Percentiles rank a stretch among this genome's conserved stretches.
Evolutionary conservation across 2,113 vertebrate species (phyloP).

Genomic region (Psittacus erithacus): DNA sequence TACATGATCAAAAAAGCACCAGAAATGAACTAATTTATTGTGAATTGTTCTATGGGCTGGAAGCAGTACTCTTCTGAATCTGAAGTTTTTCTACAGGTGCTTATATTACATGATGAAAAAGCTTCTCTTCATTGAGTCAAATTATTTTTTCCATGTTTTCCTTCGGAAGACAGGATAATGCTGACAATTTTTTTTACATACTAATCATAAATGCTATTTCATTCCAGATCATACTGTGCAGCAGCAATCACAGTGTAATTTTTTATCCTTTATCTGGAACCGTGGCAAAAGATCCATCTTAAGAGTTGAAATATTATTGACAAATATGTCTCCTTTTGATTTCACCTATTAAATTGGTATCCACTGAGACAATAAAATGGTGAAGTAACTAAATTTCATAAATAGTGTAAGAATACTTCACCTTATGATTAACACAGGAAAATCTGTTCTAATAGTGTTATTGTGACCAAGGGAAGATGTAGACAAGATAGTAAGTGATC

Average conservation of each 20-base stretch:
- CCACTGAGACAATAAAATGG: neutral
- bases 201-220: neutral
- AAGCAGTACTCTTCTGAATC: neutral
- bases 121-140: neutral
- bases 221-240: neutral
- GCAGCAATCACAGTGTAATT: rapidly evolving
- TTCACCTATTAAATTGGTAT: neutral
- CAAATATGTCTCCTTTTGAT: neutral
- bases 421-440: neutral
- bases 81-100: neutral
- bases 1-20: rapidly evolving
- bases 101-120: neutral
- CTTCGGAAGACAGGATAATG: neutral
- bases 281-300: neutral
- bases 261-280: neutral
- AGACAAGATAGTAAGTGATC: neutral
- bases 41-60: neutral
- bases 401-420: neutral
- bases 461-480: rapidly evolving
- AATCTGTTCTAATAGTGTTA: neutral
- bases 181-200: neutral
- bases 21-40: neutral
- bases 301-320: neutral
- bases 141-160: neutral
- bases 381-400: neutral